Conservation (phyloP, 2,113 vertebrate genomes). For the Psittacula cyanocephala region DNA sequence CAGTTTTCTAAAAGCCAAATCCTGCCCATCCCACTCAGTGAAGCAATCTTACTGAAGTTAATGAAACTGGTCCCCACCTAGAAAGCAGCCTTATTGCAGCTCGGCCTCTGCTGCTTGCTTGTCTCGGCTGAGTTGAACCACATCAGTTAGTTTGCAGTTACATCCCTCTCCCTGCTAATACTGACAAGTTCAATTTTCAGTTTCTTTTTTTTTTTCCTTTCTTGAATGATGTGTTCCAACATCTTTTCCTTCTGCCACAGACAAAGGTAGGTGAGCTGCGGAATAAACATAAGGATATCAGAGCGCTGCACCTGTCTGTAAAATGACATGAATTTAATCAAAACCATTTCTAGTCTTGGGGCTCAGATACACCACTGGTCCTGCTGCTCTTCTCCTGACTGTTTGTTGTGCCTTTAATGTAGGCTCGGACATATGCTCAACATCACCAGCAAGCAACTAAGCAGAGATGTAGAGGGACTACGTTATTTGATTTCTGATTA, state of each 20-base stretch:
- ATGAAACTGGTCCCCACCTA: not conserved
- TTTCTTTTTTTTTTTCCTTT: not conserved
- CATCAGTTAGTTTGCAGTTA: not conserved
- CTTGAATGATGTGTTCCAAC: not conserved
- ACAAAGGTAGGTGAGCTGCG: not conserved
- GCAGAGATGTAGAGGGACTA: not conserved
- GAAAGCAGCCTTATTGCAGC: not conserved
- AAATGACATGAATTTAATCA: slow-evolving; percentile 56
- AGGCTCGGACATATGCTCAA: not conserved
- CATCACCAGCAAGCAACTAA: not conserved
- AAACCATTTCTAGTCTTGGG: not conserved
- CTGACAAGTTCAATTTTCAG: not conserved
- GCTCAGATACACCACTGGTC: not conserved
- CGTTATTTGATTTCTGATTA: slow-evolving; percentile 14
- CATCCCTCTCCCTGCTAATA: not conserved
- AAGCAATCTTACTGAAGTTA: not conserved
- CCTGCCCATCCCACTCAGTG: not conserved
- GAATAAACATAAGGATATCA: slow-evolving; percentile 18
- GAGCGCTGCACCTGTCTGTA: not conserved
- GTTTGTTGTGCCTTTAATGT: not conserved
- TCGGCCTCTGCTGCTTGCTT: not conserved
- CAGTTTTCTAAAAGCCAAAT: not conserved
- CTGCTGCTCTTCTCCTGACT: not conserved
- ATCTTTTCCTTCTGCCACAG: not conserved
- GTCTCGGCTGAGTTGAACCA: not conserved